Evolutionary conservation across 2,888 invertebrate genomes (phyloP).

Genomic region (Drosophila nr. medialis): DNA sequence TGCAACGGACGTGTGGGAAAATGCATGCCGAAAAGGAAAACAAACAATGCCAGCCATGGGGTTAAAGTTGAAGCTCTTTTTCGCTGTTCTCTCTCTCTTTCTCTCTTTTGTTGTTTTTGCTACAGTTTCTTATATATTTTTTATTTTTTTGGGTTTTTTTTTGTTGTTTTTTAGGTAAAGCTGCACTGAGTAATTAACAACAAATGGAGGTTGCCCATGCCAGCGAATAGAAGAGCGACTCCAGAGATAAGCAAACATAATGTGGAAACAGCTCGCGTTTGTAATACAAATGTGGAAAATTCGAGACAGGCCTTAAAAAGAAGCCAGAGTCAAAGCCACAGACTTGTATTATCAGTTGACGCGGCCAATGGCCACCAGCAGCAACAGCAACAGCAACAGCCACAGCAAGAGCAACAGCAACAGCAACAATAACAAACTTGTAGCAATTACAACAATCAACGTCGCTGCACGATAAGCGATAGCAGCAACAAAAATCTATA

Average conservation of each 20-base stretch:
- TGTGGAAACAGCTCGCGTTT: conserved; percentile 33
- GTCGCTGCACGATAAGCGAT: conserved; percentile 57
- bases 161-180: conserved; percentile 37
- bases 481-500: conserved; percentile 30
- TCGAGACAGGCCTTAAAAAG: conserved; percentile 42
- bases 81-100: not conserved
- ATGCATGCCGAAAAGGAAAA: conserved; percentile 40
- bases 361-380: conserved; percentile 55
- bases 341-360: conserved; percentile 39
- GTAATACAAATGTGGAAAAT: conserved; percentile 29
- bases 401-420: conserved; percentile 6
- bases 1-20: conserved; percentile 63
- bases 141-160: not conserved
- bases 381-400: conserved; percentile 7
- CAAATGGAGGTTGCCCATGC: conserved; percentile 33
- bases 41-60: conserved; percentile 27
- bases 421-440: conserved; percentile 37
- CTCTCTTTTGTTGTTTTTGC: not conserved
- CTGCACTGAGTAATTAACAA: conserved; percentile 58
- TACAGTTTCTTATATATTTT: not conserved
- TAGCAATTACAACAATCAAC: conserved; percentile 71
- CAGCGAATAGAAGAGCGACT: not conserved
- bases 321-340: conserved; percentile 15
- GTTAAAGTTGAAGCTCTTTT: conserved; percentile 55
- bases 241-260: conserved; percentile 48